Evolutionary conservation across 2,113 vertebrate genomes (phyloP).

Genomic region (Rhynchomys soricoides): DNA sequence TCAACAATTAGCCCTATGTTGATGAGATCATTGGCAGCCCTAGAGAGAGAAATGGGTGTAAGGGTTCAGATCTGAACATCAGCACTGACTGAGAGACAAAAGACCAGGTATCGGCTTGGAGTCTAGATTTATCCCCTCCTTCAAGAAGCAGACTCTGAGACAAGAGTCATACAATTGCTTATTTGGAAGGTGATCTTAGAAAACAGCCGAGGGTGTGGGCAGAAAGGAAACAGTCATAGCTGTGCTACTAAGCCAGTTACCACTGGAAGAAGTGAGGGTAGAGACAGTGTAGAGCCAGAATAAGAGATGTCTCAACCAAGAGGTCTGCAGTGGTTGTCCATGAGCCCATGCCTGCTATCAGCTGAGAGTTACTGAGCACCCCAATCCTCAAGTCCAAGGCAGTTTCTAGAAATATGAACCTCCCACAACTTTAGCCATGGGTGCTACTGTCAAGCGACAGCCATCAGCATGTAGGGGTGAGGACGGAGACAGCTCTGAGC

Average conservation of each 20-base stretch:
- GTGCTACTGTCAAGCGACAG: no score
- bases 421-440: neutral
- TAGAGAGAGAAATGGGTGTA: neutral
- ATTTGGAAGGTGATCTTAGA: neutral
- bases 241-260: neutral
- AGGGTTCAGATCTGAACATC: neutral
- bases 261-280: neutral
- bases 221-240: neutral
- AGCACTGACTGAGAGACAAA: neutral
- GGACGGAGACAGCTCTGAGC: neutral
- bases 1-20: neutral
- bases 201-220: neutral
- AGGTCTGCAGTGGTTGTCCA: neutral
- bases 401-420: neutral
- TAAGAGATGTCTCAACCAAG: neutral
- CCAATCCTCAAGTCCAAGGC: no score
- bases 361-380: neutral
- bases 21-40: neutral
- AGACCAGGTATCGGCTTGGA: neutral
- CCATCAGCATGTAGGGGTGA: no score
- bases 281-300: rapidly evolving
- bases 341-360: neutral
- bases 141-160: neutral
- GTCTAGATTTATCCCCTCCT: neutral
- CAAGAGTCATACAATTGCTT: neutral